Percentiles rank a stretch among this genome's conserved stretches.
phyloP scores from a whole-genome alignment of 1,140 invertebrate species.

The Drosophila sucinea region DNA sequence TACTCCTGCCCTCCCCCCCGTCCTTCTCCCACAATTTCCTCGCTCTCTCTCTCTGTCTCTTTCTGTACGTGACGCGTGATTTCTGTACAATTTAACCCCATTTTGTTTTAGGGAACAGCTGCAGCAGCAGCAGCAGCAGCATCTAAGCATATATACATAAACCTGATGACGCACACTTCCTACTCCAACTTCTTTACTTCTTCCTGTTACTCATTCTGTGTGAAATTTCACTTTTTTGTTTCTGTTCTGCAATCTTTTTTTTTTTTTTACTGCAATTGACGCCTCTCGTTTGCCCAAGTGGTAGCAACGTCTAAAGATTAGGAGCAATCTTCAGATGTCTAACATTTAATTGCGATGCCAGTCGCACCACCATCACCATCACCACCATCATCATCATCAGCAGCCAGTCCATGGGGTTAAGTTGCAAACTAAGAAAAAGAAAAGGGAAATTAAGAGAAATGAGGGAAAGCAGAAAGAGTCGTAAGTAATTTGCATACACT shows the following conservation, averaged over 20 bases:
- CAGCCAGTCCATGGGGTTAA: slow-evolving; percentile 10
- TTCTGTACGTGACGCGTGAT: slow-evolving; percentile 52
- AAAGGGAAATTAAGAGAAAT: slow-evolving; percentile 31
- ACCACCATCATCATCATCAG: neutral
- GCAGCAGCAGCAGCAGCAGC: slow-evolving; percentile 42
- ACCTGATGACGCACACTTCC: slow-evolving; percentile 35
- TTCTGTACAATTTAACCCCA: slow-evolving; percentile 82
- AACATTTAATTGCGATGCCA: slow-evolving; percentile 46
- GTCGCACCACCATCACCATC: neutral
- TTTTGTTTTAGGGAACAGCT: slow-evolving; percentile 51
- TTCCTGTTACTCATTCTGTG: slow-evolving; percentile 20
- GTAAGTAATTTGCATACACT: slow-evolving; percentile 35
- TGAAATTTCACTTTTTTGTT: slow-evolving; percentile 48
- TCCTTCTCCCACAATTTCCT: slow-evolving; percentile 5
- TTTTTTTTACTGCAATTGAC: slow-evolving; percentile 20
- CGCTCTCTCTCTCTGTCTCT: neutral
- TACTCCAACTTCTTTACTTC: neutral
- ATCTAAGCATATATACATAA: slow-evolving; percentile 30
- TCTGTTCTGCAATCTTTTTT: too few relatives aligned
- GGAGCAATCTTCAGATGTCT: slow-evolving; percentile 33
- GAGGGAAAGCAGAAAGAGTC: neutral
- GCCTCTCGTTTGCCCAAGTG: slow-evolving; percentile 34
- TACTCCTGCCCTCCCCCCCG: neutral
- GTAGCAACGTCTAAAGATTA: slow-evolving; percentile 36
- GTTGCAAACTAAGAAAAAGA: slow-evolving; percentile 12